Evolutionary conservation across 2,888 invertebrate genomes (phyloP).

Genomic region (Hedychridium roseum): DNA sequence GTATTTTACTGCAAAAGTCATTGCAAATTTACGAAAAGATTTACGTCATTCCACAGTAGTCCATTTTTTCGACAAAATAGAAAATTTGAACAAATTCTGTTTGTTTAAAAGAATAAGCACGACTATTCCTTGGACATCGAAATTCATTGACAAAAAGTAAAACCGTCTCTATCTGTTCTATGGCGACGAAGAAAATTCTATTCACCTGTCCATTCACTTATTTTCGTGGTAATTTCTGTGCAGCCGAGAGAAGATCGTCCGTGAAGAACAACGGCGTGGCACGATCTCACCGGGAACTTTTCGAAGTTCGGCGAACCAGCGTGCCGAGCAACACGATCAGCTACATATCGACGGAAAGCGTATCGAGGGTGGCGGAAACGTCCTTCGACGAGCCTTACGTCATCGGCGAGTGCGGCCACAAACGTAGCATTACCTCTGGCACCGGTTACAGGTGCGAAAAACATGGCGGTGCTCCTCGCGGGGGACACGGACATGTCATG

Average conservation of each 20-base stretch:
- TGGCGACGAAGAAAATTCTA: no score
- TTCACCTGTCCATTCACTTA: no score
- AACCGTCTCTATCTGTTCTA: no score
- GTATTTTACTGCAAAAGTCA: no score
- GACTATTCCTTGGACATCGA: not conserved
- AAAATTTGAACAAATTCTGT: no score
- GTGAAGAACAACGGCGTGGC: conserved; percentile 55
- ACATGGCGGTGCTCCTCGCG: conserved; percentile 47
- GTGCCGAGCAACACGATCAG: conserved; percentile 56
- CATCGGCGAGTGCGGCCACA: conserved; percentile 57
- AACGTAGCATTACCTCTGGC: conserved; percentile 42
- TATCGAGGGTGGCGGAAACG: conserved; percentile 41
- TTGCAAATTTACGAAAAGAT: no score
- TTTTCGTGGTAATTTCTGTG: no score
- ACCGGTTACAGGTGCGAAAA: conserved; percentile 59
- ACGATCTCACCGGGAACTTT: conserved; percentile 58
- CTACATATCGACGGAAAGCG: conserved; percentile 58
- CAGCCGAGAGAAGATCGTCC: conserved; percentile 54
- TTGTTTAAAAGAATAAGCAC: no score
- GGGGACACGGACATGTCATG: conserved; percentile 42
- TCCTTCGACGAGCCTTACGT: conserved; percentile 50
- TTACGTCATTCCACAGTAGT: no score
- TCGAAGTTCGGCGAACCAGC: conserved; percentile 57
- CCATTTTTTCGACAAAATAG: no score
- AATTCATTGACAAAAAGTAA: not conserved